phyloP scores from a whole-genome alignment of 2,888 invertebrate genomes.

The Phaedon cochleariae region DNA sequence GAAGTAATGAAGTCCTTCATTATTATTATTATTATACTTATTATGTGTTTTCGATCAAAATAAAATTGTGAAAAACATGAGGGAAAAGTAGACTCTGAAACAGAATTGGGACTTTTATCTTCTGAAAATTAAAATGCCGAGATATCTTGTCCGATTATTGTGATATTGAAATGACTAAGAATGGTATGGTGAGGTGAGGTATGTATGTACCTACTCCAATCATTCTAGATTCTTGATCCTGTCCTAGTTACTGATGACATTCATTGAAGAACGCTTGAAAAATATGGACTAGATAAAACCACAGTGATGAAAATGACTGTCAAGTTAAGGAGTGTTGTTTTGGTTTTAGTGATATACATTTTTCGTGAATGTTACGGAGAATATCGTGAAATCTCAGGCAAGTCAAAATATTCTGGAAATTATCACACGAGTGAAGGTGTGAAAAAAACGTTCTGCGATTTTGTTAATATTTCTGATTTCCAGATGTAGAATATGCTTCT shows the following conservation, averaged over 20 bases:
- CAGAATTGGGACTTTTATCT: too few relatives aligned
- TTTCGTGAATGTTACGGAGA: conserved; percentile 3
- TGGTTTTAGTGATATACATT: conserved; percentile 1
- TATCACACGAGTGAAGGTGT: not conserved
- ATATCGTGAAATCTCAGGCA: conserved; percentile 12
- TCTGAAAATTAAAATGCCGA: too few relatives aligned
- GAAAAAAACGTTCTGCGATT: not conserved
- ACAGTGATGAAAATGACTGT: conserved; percentile 7
- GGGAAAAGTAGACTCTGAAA: too few relatives aligned
- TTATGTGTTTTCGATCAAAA: too few relatives aligned
- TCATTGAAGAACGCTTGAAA: conserved; percentile 9
- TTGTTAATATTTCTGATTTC: conserved; percentile 10
- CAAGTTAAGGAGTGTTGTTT: conserved; percentile 10
- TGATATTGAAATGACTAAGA: too few relatives aligned
- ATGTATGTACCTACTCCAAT: too few relatives aligned
- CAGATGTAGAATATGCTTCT: conserved; percentile 40
- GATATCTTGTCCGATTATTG: too few relatives aligned
- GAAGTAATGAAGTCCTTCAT: too few relatives aligned
- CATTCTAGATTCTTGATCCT: conserved; percentile 20
- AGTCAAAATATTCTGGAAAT: too few relatives aligned
- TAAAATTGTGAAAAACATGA: too few relatives aligned
- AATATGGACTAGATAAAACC: conserved; percentile 15
- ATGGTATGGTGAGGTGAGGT: conserved; percentile 19
- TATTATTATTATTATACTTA: too few relatives aligned
- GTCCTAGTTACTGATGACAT: conserved; percentile 18